phyloP scores from a whole-genome alignment of 2,797 vertebrate genomes.

The Clarias fuscus region DNA sequence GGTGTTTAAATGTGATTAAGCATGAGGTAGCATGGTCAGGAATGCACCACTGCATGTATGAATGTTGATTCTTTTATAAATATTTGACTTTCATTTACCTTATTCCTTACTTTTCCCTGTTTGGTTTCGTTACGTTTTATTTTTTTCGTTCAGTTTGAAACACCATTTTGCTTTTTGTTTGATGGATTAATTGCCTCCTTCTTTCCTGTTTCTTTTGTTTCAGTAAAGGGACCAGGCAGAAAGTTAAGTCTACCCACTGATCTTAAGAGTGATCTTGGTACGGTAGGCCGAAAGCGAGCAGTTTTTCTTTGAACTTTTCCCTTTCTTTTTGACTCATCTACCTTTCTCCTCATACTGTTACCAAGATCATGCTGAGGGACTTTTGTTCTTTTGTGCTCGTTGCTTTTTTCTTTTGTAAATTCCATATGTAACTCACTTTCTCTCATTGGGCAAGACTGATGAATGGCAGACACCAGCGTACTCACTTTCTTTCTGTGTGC shows the following conservation, averaged over 20 bases:
- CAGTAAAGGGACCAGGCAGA: constrained; percentile 98
- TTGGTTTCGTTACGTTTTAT: constrained; percentile 49
- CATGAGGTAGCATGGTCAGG: constrained; percentile 44
- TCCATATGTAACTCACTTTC: constrained; percentile 52
- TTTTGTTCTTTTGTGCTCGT: constrained; percentile 54
- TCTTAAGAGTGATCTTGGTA: constrained; percentile 99
- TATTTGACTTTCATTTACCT: constrained; percentile 38
- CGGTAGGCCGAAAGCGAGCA: constrained; percentile 95
- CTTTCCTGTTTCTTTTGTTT: constrained; percentile 92
- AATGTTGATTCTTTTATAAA: constrained; percentile 53
- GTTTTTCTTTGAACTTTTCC: constrained; percentile 63
- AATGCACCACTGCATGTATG: constrained; percentile 64
- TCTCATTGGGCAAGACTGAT: constrained; percentile 49
- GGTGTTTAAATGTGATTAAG: constrained; percentile 28
- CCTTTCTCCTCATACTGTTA: constrained; percentile 59
- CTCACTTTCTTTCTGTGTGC: constrained; percentile 58
- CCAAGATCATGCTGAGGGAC: constrained; percentile 63
- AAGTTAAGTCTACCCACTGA: constrained; percentile 99
- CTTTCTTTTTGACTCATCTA: constrained; percentile 54
- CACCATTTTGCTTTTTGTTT: constrained; percentile 56
- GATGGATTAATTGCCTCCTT: constrained; percentile 78
- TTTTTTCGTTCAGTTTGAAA: constrained; percentile 21
- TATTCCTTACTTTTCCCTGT: constrained; percentile 10
- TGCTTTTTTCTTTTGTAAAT: constrained; percentile 57
- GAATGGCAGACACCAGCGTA: constrained; percentile 38